phyloP scores from a whole-genome alignment of 2,113 vertebrate species.

The Larimichthys polyactis region DNA sequence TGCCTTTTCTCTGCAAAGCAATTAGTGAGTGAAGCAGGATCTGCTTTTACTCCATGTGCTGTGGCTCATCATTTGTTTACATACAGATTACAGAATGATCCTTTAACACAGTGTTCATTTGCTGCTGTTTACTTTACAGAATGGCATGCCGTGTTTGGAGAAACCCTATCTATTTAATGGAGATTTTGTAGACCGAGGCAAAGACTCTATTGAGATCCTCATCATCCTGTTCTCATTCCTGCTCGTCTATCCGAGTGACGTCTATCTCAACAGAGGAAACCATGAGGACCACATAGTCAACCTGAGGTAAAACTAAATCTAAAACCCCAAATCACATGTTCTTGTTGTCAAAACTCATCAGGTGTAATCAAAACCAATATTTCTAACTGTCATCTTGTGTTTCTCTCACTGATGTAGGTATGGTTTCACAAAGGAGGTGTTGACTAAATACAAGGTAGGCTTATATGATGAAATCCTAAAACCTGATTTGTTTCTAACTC shows the following conservation, averaged over 20 bases:
- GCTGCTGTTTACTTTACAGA: conserved; percentile 79
- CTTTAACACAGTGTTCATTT: neutral
- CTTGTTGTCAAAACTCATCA: neutral
- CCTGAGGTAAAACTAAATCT: conserved; percentile 83
- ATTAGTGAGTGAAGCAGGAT: neutral
- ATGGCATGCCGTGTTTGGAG: conserved; percentile 93
- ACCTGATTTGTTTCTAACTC: neutral
- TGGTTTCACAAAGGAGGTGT: conserved; percentile 95
- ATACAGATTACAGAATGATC: neutral
- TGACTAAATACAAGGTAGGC: conserved; percentile 93
- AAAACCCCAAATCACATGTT: neutral
- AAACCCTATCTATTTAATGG: conserved; percentile 94
- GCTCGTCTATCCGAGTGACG: conserved; percentile 91
- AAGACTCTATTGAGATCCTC: conserved; percentile 93
- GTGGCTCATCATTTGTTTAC: neutral
- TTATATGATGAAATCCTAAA: neutral
- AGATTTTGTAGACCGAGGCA: conserved; percentile 95
- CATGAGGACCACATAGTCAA: conserved; percentile 96
- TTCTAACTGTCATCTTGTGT: neutral
- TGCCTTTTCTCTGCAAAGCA: neutral
- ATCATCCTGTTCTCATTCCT: conserved; percentile 93
- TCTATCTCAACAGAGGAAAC: conserved; percentile 95
- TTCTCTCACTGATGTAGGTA: conserved; percentile 84
- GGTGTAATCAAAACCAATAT: neutral
- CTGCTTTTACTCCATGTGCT: neutral